A percentile compares a stretch with the other conserved stretches of the same genome.
phyloP scores from a whole-genome alignment of 92 coral and sea anemone genomes.

The Pocillopora meandrina region DNA sequence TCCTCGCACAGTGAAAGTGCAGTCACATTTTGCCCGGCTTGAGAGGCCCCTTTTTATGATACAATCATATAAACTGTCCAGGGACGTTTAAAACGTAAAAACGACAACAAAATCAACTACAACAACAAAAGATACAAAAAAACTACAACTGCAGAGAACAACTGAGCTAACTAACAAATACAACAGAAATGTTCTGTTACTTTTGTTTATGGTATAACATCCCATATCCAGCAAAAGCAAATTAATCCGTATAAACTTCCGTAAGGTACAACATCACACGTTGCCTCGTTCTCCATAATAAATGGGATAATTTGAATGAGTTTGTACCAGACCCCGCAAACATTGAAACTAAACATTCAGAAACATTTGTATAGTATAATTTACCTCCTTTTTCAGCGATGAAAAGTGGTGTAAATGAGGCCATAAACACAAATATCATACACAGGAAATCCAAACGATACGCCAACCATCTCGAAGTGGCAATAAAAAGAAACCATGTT shows the following conservation, averaged over 20 bases:
- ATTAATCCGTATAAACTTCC: too few relatives aligned
- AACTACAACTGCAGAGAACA: background rate
- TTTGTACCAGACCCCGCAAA: background rate
- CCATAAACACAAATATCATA: conserved; percentile 76
- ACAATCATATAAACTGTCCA: background rate
- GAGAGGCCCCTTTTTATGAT: background rate
- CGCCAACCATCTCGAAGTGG: conserved; percentile 84
- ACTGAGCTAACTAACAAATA: too few relatives aligned
- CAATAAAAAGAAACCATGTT: conserved; percentile 77
- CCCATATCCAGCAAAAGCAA: background rate
- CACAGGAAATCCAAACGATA: conserved; percentile 82
- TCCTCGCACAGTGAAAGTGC: too few relatives aligned
- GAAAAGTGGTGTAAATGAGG: conserved; percentile 87
- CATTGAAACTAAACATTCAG: background rate
- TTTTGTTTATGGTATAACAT: background rate
- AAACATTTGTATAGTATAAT: background rate
- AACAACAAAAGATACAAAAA: background rate
- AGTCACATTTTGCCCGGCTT: background rate
- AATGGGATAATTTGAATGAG: too few relatives aligned
- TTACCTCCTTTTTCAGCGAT: conserved; percentile 77
- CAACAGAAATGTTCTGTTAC: too few relatives aligned
- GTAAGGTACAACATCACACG: too few relatives aligned
- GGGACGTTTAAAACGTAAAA: background rate
- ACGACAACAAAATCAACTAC: background rate
- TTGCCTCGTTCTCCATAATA: too few relatives aligned